Percentiles rank a stretch among this genome's conserved stretches.
Conservation (phyloP, 2,888 invertebrate species). For the Drosophila prostipennis region DNA sequence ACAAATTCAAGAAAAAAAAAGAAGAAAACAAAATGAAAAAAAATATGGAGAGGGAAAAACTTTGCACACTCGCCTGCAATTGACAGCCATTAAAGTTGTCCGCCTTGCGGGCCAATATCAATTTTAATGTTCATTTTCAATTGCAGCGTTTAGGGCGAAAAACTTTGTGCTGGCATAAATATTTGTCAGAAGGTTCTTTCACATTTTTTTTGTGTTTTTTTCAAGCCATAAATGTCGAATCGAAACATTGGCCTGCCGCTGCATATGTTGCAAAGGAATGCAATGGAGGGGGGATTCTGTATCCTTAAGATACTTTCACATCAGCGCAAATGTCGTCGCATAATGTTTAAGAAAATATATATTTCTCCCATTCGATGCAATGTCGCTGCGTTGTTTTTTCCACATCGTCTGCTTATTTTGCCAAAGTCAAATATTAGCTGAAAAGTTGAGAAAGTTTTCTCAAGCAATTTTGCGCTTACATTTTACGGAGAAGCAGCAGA, state of each 20-base stretch:
- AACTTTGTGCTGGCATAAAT: conserved; percentile 39
- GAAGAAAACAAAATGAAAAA: neutral
- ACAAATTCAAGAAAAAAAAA: conserved; percentile 47
- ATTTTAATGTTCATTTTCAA: conserved; percentile 78
- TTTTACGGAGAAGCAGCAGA: conserved; percentile 52
- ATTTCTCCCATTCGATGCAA: conserved; percentile 51
- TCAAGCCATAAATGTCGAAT: conserved; percentile 27
- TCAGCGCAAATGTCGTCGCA: conserved; percentile 74
- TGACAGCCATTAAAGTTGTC: conserved; percentile 68
- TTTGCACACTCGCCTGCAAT: conserved; percentile 50
- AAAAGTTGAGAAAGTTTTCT: conserved; percentile 82
- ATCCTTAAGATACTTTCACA: conserved; percentile 49
- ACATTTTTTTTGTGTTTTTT: neutral
- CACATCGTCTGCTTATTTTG: conserved; percentile 77
- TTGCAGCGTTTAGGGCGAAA: conserved; percentile 52
- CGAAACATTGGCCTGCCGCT: conserved; percentile 50
- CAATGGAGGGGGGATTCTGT: conserved; percentile 7
- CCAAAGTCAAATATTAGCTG: conserved; percentile 82
- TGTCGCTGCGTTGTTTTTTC: conserved; percentile 70
- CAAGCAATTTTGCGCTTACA: conserved; percentile 80
- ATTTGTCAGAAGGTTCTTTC: conserved; percentile 19
- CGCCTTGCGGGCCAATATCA: conserved; percentile 60
- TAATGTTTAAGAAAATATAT: conserved; percentile 62
- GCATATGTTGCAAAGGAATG: conserved; percentile 19
- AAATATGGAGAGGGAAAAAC: conserved; percentile 13